phyloP scores from a whole-genome alignment of 1,140 invertebrate genomes.

The Globodera rostochiensis region DNA sequence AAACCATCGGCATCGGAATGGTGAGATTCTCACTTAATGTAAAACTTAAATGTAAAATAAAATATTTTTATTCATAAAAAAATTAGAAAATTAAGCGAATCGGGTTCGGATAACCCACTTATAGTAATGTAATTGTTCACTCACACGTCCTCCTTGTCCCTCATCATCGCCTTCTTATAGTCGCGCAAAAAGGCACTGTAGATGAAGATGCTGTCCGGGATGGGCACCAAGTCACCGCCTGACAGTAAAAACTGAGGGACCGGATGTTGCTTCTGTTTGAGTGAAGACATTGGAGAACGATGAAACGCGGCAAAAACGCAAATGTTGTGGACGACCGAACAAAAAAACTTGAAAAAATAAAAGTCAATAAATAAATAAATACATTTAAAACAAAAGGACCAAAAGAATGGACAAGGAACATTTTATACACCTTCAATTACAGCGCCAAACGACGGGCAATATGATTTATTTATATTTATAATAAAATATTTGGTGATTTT shows the following conservation, averaged over 20 bases:
- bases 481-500: too few species aligned
- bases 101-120: too few species aligned
- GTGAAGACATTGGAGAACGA: background rate
- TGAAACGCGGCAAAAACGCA: too few species aligned
- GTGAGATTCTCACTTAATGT: slow-evolving; percentile 9
- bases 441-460: too few species aligned
- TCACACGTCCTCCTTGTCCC: background rate
- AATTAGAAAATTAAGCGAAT: background rate
- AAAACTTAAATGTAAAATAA: background rate
- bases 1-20: background rate
- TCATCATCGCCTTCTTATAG: slow-evolving; percentile 19
- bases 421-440: too few species aligned
- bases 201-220: slow-evolving; percentile 13
- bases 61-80: background rate
- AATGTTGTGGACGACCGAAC: too few species aligned
- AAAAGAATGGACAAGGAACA: too few species aligned
- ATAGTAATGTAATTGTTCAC: too few species aligned
- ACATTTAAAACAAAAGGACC: too few species aligned
- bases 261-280: background rate
- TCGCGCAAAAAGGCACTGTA: slow-evolving; percentile 14
- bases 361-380: too few species aligned
- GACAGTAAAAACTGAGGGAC: background rate
- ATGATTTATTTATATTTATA: too few species aligned
- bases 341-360: too few species aligned
- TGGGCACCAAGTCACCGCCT: background rate